These are phyloP conservation scores for Pteruthius melanotis DNA, from an alignment of 2,113 vertebrate species.

Conservation along the genomic window DNA sequence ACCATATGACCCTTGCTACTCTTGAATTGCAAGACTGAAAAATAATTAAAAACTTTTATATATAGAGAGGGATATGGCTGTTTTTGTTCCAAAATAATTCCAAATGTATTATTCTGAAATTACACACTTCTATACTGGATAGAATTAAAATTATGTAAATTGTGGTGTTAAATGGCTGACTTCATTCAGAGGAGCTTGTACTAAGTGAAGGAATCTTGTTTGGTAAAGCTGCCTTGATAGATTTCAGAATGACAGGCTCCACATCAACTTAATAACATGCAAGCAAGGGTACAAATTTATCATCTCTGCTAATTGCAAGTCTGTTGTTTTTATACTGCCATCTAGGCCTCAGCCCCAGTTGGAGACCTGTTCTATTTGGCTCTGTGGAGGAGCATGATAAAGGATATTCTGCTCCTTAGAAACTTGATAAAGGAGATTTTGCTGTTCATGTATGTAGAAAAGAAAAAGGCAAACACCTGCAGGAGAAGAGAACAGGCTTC, in stretches of 20 bases:
- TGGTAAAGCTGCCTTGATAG: conserved; percentile 4
- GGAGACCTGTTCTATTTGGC: not conserved
- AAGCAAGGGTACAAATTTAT: conserved; percentile 13
- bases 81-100: not conserved
- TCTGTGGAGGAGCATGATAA: not conserved
- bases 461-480: not conserved
- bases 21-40: not conserved
- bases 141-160: not conserved
- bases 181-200: conserved; percentile 8
- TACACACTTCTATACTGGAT: not conserved
- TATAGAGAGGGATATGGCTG: not conserved
- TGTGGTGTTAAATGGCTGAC: not conserved
- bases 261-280: not conserved
- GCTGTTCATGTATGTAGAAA: not conserved
- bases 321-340: conserved; percentile 43
- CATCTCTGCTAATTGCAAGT: conserved; percentile 27
- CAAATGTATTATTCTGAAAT: not conserved
- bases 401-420: not conserved
- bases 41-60: not conserved
- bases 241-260: conserved; percentile 30
- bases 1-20: not conserved
- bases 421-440: not conserved
- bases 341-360: not conserved
- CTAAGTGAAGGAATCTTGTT: not conserved
- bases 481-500: not conserved